These are phyloP conservation scores for Cirrhinus molitorella DNA, from an alignment of 2,797 vertebrate genomes.

Conservation along the genomic window DNA sequence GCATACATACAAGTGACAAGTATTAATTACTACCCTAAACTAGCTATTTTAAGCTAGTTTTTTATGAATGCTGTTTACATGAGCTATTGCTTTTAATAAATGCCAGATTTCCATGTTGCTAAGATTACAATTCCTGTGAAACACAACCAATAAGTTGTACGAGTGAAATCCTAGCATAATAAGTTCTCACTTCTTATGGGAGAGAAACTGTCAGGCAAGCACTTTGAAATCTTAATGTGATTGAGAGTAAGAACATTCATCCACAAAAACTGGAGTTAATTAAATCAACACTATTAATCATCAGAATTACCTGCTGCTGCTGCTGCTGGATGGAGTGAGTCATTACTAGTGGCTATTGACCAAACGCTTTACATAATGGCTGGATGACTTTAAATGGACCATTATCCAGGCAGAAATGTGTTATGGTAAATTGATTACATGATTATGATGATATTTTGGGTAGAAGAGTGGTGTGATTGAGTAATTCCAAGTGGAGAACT, in stretches of 20 bases:
- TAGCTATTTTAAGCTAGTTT: background rate
- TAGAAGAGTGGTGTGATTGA: background rate
- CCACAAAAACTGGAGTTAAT: background rate
- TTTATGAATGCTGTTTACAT: background rate
- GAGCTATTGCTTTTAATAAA: background rate
- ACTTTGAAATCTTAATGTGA: conserved; percentile 9
- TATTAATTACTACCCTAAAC: background rate
- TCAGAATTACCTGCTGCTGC: background rate
- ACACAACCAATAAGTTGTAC: background rate
- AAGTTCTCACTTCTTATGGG: background rate
- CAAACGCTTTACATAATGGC: conserved; percentile 8
- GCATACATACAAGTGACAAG: background rate
- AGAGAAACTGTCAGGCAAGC: background rate
- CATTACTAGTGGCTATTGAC: conserved; percentile 11
- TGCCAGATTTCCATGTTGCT: background rate
- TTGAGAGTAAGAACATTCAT: background rate
- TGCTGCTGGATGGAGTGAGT: background rate
- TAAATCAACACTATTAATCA: conserved; percentile 24
- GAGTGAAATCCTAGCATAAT: background rate
- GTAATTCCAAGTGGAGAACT: background rate
- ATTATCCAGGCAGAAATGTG: conserved; percentile 6
- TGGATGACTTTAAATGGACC: conserved; percentile 1
- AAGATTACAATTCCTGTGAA: background rate
- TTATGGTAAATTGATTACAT: background rate
- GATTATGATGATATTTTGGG: conserved; percentile 1